Evolutionary conservation across 2,113 vertebrate genomes (phyloP).

Genomic region (Oreochromis spilurus): DNA sequence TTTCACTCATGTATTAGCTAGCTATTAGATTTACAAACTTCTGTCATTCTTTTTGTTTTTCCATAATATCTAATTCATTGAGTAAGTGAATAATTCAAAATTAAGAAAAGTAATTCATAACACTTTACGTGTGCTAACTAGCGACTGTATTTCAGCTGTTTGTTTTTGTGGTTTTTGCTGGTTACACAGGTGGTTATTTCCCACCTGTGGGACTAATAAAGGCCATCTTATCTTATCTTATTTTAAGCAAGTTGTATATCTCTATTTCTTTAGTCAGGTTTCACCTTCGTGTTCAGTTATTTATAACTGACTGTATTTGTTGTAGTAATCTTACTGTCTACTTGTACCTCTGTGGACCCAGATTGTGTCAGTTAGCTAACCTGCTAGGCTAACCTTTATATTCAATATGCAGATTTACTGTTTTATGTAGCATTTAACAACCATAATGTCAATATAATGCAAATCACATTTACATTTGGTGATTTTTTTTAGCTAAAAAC

Average conservation of each 20-base stretch:
- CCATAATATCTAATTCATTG: neutral
- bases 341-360: neutral
- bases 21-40: neutral
- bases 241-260: no score
- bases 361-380: neutral
- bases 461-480: neutral
- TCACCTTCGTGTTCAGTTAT: neutral
- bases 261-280: neutral
- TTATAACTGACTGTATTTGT: neutral
- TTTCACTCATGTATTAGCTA: neutral
- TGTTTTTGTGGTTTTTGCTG: neutral
- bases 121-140: neutral
- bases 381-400: neutral
- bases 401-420: accelerated
- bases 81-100: neutral
- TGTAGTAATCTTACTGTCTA: neutral
- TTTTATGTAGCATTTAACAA: neutral
- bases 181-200: no score
- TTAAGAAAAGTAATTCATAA: neutral
- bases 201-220: no score
- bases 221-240: no score
- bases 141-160: neutral
- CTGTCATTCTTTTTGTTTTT: neutral
- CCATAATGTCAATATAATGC: neutral
- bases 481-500: neutral